A percentile compares a stretch with the other conserved stretches of the same genome.
phyloP scores from a whole-genome alignment of 64 coral and sea anemone species.

The Astreopora myriophthalma region DNA sequence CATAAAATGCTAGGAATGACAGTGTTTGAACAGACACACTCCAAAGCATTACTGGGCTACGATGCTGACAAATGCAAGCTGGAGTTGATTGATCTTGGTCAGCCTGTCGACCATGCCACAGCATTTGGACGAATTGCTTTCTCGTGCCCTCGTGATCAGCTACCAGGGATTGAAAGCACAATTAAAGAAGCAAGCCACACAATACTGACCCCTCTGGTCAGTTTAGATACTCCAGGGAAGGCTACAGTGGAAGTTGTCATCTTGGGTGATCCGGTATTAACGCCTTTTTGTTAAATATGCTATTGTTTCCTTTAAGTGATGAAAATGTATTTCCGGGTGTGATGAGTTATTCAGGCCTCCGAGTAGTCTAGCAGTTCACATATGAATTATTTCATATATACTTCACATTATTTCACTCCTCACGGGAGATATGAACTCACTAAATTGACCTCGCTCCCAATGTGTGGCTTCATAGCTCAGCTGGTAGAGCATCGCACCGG shows the following conservation, averaged over 20 bases:
- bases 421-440: too few relatives aligned
- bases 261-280: conserved; percentile 81
- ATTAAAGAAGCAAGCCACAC: conserved; percentile 68
- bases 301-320: not conserved
- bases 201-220: conserved; percentile 80
- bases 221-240: conserved; percentile 93
- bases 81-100: conserved; percentile 74
- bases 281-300: not conserved
- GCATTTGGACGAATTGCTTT: conserved; percentile 99
- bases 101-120: conserved; percentile 80
- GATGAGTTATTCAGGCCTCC: too few relatives aligned
- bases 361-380: too few relatives aligned
- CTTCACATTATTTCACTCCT: too few relatives aligned
- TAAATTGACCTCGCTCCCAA: too few relatives aligned
- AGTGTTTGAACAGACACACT: conserved; percentile 70
- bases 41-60: conserved; percentile 73
- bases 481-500: too few relatives aligned
- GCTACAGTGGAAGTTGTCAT: conserved; percentile 96
- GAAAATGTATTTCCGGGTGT: too few relatives aligned
- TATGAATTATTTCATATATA: too few relatives aligned
- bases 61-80: conserved; percentile 79
- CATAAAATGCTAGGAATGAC: conserved; percentile 78
- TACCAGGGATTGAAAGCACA: conserved; percentile 66
- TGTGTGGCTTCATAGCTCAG: too few relatives aligned
- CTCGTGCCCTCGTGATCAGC: conserved; percentile 78